phyloP scores from a whole-genome alignment of 2,888 invertebrate genomes.

The Mesorhabditis spiculigera region DNA sequence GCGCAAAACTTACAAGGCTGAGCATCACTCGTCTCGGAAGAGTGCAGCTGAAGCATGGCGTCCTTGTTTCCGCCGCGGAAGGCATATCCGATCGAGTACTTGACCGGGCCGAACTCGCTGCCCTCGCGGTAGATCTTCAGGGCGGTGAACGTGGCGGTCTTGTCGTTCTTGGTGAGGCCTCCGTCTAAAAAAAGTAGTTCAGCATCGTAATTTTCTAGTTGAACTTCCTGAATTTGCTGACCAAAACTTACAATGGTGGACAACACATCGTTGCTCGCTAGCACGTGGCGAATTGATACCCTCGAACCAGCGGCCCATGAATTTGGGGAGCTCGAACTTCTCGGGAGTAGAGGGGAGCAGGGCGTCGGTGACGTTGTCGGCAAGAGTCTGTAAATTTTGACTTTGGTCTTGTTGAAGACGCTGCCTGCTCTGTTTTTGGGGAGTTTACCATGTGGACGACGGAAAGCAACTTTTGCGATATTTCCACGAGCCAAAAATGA shows the following conservation, averaged over 20 bases:
- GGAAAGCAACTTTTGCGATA: too few species aligned
- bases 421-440: too few species aligned
- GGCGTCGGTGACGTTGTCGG: constrained; percentile 58
- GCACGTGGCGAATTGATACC: constrained; percentile 56
- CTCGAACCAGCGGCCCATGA: constrained; percentile 59
- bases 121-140: constrained; percentile 59
- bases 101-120: constrained; percentile 57
- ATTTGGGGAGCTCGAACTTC: constrained; percentile 55
- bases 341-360: constrained; percentile 57
- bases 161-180: constrained; percentile 58
- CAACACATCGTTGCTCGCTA: constrained; percentile 58
- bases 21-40: constrained; percentile 55
- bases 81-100: constrained; percentile 58
- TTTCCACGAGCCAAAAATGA: neutral
- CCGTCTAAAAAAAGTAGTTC: too few species aligned
- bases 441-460: too few species aligned
- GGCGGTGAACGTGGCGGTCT: constrained; percentile 59
- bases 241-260: constrained; percentile 54
- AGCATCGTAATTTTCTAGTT: too few species aligned
- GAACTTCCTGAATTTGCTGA: too few species aligned
- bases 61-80: constrained; percentile 59
- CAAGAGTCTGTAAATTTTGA: constrained; percentile 45
- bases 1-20: constrained; percentile 50
- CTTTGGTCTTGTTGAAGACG: neutral
- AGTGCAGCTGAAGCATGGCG: constrained; percentile 58